These are phyloP conservation scores for Pardalotus punctatus DNA, from an alignment of 2,113 vertebrate species.

Conservation along the genomic window DNA sequence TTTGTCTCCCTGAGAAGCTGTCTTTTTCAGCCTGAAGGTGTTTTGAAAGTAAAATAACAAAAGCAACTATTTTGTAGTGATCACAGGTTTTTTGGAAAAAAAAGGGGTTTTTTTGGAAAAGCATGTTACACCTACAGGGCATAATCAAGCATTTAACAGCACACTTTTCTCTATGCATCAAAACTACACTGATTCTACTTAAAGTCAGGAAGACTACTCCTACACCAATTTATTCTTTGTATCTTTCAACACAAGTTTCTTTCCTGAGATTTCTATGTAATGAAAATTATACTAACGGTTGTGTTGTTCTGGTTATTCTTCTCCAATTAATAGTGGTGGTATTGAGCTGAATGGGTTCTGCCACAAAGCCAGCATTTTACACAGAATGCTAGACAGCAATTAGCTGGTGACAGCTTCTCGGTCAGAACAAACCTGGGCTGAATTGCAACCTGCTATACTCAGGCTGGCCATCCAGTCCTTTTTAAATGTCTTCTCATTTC, in stretches of 20 bases:
- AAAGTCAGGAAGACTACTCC: not conserved
- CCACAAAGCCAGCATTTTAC: not conserved
- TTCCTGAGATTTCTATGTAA: not conserved
- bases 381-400: not conserved
- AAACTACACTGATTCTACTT: not conserved
- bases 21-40: not conserved
- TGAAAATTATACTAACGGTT: not conserved
- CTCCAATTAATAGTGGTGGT: not conserved
- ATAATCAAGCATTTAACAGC: not conserved
- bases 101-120: not conserved
- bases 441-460: not conserved
- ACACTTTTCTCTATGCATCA: not conserved
- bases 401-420: not conserved
- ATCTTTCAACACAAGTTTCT: not conserved
- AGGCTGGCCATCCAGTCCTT: not conserved
- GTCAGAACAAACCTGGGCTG: not conserved
- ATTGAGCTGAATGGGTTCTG: not conserved
- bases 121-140: not conserved
- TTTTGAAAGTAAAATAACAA: not conserved
- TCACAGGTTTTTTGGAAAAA: not conserved
- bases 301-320: accelerated
- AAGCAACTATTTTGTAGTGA: not conserved
- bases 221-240: not conserved
- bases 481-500: not conserved
- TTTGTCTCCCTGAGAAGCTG: not conserved